phyloP scores from a whole-genome alignment of 2,113 vertebrate genomes.

The Apistogramma diplotaenia region DNA sequence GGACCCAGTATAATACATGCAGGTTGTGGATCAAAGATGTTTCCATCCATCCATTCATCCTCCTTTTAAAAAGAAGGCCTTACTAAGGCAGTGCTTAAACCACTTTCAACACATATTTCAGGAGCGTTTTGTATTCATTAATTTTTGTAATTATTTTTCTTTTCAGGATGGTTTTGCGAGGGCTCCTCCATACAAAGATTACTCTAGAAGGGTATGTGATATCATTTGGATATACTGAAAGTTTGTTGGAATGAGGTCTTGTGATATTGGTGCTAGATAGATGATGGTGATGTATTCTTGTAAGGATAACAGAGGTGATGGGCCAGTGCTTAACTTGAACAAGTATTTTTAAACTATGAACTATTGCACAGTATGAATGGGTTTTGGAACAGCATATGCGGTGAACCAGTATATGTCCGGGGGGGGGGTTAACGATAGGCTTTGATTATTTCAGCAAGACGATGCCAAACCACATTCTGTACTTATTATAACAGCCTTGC shows the following conservation, averaged over 20 bases:
- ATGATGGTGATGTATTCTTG: slow-evolving; percentile 29
- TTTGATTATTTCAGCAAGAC: too few relatives aligned
- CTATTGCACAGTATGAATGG: too few relatives aligned
- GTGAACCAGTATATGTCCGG: too few relatives aligned
- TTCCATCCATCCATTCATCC: background rate
- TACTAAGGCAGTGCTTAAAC: background rate
- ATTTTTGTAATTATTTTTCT: background rate
- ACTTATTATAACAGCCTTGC: too few relatives aligned
- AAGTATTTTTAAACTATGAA: too few relatives aligned
- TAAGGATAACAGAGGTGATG: background rate
- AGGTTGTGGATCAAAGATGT: background rate
- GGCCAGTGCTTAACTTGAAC: background rate
- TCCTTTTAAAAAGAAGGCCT: background rate
- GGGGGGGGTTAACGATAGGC: too few relatives aligned
- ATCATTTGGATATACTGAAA: slow-evolving; percentile 1
- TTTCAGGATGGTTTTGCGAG: background rate
- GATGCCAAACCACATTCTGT: too few relatives aligned
- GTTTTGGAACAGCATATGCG: too few relatives aligned
- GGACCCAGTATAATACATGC: background rate
- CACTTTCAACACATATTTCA: background rate
- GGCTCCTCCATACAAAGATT: slow-evolving; percentile 70
- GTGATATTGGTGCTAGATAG: slow-evolving; percentile 25
- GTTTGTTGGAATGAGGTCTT: slow-evolving; percentile 14
- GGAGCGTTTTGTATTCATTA: background rate
- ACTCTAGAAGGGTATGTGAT: slow-evolving; percentile 71